These are phyloP conservation scores for Octodonta nipae DNA, from an alignment of 2,888 invertebrate genomes.

Conservation along the genomic window DNA sequence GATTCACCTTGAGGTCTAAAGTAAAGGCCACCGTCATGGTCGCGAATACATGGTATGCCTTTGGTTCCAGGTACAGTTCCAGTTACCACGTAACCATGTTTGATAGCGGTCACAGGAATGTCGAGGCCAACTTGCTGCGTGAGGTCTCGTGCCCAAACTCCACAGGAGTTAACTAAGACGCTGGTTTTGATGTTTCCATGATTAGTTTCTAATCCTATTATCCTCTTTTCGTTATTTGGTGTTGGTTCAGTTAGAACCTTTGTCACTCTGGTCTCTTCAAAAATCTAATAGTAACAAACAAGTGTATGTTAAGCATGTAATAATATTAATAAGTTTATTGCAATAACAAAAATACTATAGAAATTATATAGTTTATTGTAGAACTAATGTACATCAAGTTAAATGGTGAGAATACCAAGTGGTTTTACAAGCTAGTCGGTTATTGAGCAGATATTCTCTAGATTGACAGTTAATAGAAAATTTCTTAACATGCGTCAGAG, in stretches of 20 bases:
- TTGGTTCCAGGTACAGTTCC: conserved; percentile 63
- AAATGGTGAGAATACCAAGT: too few relatives aligned
- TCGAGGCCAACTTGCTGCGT: conserved; percentile 52
- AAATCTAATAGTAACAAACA: conserved; percentile 38
- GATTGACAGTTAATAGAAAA: too few relatives aligned
- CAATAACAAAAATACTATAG: too few relatives aligned
- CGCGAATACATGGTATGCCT: conserved; percentile 68
- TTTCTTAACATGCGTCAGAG: too few relatives aligned
- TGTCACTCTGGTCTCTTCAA: conserved; percentile 62
- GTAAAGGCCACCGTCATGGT: conserved; percentile 73
- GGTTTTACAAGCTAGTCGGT: too few relatives aligned
- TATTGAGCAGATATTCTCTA: too few relatives aligned
- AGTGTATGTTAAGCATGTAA: too few relatives aligned
- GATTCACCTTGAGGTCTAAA: conserved; percentile 73
- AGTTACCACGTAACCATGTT: conserved; percentile 77
- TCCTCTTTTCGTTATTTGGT: conserved; percentile 49
- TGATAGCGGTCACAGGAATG: conserved; percentile 70
- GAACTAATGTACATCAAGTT: too few relatives aligned
- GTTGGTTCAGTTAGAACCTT: conserved; percentile 50
- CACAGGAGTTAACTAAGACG: conserved; percentile 66
- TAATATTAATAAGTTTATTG: too few relatives aligned
- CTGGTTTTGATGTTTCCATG: conserved; percentile 63
- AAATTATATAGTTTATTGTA: too few relatives aligned
- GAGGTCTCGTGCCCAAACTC: conserved; percentile 71
- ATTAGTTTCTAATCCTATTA: conserved; percentile 64